Conservation (phyloP, 2,797 vertebrate genomes). For the Odontamblyopus lacepedii region DNA sequence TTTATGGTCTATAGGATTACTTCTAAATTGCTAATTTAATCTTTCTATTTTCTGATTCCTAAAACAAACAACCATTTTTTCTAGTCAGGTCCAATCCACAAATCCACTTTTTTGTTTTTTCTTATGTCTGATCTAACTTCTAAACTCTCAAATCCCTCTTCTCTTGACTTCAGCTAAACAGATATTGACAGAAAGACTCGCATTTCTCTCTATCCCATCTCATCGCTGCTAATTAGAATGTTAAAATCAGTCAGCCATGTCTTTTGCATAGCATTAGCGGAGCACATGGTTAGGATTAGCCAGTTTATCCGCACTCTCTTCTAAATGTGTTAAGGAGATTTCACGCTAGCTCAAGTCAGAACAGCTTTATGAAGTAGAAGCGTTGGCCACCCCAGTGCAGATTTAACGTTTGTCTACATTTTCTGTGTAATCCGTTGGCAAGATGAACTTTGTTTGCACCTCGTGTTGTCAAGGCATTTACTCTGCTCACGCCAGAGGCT, state of each 20-base stretch:
- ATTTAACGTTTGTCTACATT: constrained; percentile 63
- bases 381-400: constrained; percentile 61
- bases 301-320: constrained; percentile 60
- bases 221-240: constrained; percentile 50
- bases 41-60: constrained; percentile 49
- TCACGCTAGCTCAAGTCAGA: constrained; percentile 72
- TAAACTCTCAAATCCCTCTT: constrained; percentile 5
- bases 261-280: constrained; percentile 65
- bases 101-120: constrained; percentile 6
- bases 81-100: constrained; percentile 28
- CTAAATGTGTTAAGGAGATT: constrained; percentile 57
- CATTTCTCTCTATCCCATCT: constrained; percentile 24
- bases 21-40: constrained; percentile 38
- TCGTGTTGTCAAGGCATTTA: constrained; percentile 42
- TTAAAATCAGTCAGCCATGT: constrained; percentile 33
- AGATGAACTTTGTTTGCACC: constrained; percentile 73
- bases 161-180: constrained; percentile 9
- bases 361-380: constrained; percentile 61
- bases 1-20: background rate
- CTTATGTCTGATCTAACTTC: constrained; percentile 37
- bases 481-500: constrained; percentile 27
- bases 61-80: constrained; percentile 36
- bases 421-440: constrained; percentile 51
- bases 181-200: constrained; percentile 21
- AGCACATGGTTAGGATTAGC: constrained; percentile 80